Evolutionary conservation across 2,113 vertebrate genomes (phyloP).

Genomic region (Sturnus vulgaris): DNA sequence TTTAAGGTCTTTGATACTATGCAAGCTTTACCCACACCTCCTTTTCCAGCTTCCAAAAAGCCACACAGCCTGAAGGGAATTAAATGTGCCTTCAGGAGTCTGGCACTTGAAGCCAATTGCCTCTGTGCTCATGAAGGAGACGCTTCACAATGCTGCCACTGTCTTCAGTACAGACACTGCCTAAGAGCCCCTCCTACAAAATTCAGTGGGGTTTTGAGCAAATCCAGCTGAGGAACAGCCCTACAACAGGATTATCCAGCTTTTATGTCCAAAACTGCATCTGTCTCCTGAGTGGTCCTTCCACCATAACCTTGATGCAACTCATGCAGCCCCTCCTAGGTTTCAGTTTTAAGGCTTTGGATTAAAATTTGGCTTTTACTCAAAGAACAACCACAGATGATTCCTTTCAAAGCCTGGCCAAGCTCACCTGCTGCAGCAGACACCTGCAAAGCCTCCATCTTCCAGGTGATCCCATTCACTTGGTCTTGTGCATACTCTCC

Average conservation of each 20-base stretch:
- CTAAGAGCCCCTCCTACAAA: not conserved
- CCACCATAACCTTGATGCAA: not conserved
- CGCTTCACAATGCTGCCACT: not conserved
- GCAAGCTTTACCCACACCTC: not conserved
- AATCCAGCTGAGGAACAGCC: not conserved
- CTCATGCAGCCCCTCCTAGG: not conserved
- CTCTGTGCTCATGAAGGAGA: not conserved
- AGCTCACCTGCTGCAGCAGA: conserved; percentile 57
- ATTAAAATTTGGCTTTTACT: not conserved
- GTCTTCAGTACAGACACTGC: not conserved
- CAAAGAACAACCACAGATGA: not conserved
- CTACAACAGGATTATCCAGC: not conserved
- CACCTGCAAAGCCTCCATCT: conserved; percentile 31
- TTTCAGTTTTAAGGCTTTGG: not conserved
- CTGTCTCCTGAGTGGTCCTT: not conserved
- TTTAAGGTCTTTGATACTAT: not conserved
- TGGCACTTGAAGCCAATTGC: not conserved
- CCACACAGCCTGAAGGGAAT: not conserved
- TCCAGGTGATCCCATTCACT: conserved; percentile 36
- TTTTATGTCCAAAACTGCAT: not conserved
- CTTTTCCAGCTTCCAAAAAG: not conserved
- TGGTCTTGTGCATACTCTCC: not conserved
- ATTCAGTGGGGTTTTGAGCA: not conserved
- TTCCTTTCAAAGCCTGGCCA: not conserved
- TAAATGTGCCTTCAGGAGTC: not conserved